Conservation (phyloP, 2,113 vertebrate species). For the Onychorhynchus coronatus region DNA sequence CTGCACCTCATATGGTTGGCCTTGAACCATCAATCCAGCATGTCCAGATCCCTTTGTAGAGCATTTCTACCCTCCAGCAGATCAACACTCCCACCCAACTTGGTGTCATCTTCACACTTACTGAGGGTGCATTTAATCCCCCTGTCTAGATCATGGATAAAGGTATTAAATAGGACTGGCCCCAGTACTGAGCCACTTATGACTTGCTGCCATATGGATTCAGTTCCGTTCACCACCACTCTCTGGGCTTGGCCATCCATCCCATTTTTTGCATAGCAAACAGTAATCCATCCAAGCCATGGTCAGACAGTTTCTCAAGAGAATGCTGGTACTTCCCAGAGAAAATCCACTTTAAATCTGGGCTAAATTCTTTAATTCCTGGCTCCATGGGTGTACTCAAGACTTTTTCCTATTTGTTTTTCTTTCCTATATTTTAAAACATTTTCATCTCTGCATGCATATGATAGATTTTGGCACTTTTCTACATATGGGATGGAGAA, state of each 20-base stretch:
- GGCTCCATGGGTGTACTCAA: background rate
- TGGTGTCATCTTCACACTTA: background rate
- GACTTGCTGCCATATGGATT: background rate
- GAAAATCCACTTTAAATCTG: background rate
- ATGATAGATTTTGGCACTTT: slow-evolving; percentile 47
- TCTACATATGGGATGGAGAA: background rate
- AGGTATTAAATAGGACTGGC: background rate
- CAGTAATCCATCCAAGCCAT: background rate
- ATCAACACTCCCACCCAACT: fast-evolving
- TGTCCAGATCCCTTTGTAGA: background rate
- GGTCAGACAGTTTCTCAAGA: background rate
- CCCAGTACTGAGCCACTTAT: background rate
- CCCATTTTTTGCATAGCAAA: background rate
- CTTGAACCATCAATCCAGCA: background rate
- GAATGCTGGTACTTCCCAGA: background rate
- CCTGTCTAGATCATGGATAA: background rate
- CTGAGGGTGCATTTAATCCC: background rate
- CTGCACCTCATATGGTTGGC: background rate
- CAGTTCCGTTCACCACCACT: background rate
- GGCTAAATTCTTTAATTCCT: background rate
- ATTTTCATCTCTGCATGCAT: background rate
- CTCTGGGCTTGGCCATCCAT: background rate
- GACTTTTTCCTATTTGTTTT: background rate
- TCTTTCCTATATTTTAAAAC: background rate
- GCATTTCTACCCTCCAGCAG: background rate